A percentile compares a stretch with the other conserved stretches of the same genome.
These are phyloP conservation scores for Harpagus bidentatus DNA, from an alignment of 2,113 vertebrate genomes.

Conservation along the genomic window DNA sequence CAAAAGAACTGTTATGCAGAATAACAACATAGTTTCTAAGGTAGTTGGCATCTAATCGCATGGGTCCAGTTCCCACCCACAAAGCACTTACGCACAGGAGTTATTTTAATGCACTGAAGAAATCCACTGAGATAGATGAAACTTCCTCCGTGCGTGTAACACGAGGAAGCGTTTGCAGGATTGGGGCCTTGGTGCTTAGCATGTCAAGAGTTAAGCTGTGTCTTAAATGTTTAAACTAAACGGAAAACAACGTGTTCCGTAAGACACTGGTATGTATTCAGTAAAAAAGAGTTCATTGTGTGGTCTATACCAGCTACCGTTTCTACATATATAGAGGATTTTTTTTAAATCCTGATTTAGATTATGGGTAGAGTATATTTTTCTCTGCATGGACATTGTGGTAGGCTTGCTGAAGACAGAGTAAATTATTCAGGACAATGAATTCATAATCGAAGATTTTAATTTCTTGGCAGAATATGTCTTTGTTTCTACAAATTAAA, in stretches of 20 bases:
- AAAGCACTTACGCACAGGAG: neutral
- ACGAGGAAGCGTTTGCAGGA: neutral
- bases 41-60: neutral
- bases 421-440: neutral
- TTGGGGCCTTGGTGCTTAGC: neutral
- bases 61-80: neutral
- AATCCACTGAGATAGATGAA: neutral
- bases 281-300: neutral
- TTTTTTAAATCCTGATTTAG: neutral
- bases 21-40: neutral
- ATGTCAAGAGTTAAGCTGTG: neutral
- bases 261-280: neutral
- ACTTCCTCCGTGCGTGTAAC: neutral
- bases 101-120: constrained; percentile 14
- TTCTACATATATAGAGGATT: neutral
- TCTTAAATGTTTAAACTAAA: neutral
- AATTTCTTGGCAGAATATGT: neutral
- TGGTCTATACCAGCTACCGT: neutral
- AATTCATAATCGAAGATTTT: neutral
- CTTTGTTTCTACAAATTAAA: neutral
- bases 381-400: neutral
- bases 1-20: neutral
- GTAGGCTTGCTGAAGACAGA: neutral
- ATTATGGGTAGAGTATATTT: neutral
- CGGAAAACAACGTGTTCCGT: neutral